Evolutionary conservation across 2,888 invertebrate genomes (phyloP), one percentile per base, ranked within the genome.

Genomic region (Myopa tessellatipennis): DNA sequence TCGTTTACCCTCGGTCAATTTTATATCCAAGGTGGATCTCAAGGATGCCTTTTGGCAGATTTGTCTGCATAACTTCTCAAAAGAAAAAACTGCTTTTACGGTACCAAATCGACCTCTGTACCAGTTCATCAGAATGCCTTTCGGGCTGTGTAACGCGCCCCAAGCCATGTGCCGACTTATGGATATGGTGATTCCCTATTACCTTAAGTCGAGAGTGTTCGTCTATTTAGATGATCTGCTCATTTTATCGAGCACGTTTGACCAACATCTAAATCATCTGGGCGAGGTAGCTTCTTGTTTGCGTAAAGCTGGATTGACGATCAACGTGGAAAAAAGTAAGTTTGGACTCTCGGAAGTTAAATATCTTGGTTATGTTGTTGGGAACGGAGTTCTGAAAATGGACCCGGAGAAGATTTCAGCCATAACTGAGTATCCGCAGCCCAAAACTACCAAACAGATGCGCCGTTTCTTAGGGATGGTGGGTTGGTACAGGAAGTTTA

Each of bases 201-300:
- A 73, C 3, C 38, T 82, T 10, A 69, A 73, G 8, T 73, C 77
- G 68, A 38, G 26, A 1, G 77, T 81, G 3, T 81, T 79, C 52
- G 78, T 76, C 0, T 78, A 79, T 65, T 40, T 82, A 0, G 79
- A 81, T 18, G 82, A 82, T 52, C 67, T 81, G 10, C 50, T 80
- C 0, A 16, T 81, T 7, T 36, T 70, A 0, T 80, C 65, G 8
- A 74, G 63, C 10, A 73, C 76, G 58, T 79, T 79, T 12, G 63
- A 69, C 0, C 40, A 71, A 3, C 80, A 79, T 12, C 0, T 80
- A 1, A 16, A 36, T 3, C 50, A 80, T 14, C 52, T 81, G 4
- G 34, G 60, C n/a, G 58, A 72, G 40, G 74, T 81, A 2, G 79
- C 80, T 1, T 34, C 61, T 0, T 69, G 65, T 7, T 74, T 81